A percentile compares a stretch with the other conserved stretches of the same genome.
Conservation (phyloP, 2,797 vertebrate genomes). For the Megalops cyprinoides region DNA sequence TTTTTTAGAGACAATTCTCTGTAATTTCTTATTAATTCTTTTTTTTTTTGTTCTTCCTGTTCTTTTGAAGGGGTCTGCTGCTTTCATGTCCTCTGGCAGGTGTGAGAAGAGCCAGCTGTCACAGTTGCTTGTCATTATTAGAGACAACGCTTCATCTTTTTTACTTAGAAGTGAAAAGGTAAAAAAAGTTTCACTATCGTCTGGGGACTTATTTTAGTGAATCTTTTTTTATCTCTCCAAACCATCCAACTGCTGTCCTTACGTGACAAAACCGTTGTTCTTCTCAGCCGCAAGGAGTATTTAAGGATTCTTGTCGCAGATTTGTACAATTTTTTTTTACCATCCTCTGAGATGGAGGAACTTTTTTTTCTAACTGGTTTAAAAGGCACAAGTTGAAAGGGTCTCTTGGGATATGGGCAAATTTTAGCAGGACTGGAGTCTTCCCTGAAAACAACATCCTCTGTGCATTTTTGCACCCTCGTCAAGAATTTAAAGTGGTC, state of each 20-base stretch:
- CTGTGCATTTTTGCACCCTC: neutral
- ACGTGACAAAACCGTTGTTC: neutral
- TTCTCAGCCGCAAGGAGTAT: neutral
- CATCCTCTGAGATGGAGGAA: neutral
- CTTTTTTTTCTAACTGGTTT: neutral
- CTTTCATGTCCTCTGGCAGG: neutral
- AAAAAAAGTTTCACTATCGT: neutral
- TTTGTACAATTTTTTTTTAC: neutral
- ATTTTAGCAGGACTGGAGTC: neutral
- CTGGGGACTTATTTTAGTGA: constrained; percentile 17
- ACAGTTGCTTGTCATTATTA: constrained; percentile 31
- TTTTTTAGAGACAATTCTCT: neutral
- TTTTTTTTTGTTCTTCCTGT: neutral
- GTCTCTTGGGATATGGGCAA: neutral
- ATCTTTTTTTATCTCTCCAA: neutral
- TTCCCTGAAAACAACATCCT: neutral
- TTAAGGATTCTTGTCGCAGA: neutral
- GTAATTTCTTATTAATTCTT: neutral
- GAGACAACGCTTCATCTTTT: constrained; percentile 31
- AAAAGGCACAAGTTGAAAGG: neutral
- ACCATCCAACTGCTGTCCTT: constrained; percentile 14
- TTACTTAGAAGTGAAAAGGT: constrained; percentile 15
- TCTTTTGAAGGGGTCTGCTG: neutral
- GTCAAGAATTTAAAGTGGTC: neutral
- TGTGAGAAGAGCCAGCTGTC: constrained; percentile 5